Evolutionary conservation across 1,140 invertebrate genomes (phyloP).

Genomic region (Caenorhabditis latens): DNA sequence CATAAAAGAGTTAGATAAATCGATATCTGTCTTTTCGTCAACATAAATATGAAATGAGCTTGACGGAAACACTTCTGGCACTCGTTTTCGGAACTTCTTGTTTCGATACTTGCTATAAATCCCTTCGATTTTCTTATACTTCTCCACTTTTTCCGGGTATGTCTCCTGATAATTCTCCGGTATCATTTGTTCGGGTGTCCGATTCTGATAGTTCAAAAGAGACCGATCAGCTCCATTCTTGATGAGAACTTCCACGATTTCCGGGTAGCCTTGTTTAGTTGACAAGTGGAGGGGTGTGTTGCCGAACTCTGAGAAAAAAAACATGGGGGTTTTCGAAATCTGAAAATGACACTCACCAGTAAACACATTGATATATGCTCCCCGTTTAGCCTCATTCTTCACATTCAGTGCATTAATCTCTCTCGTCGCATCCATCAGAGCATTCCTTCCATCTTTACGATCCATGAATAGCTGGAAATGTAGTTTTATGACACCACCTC

Average conservation of each 20-base stretch:
- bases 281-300: slow-evolving; percentile 7
- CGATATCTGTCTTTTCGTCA: background rate
- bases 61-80: background rate
- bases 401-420: background rate
- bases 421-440: background rate
- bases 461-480: background rate
- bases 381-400: background rate
- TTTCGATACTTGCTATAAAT: background rate
- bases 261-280: background rate
- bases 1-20: background rate
- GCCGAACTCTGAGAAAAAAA: background rate
- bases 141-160: background rate
- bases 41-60: background rate
- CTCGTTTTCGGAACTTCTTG: background rate
- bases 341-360: background rate
- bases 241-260: slow-evolving; percentile 8
- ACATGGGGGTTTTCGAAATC: background rate
- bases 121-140: background rate
- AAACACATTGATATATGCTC: background rate
- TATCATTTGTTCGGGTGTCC: background rate
- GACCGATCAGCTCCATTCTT: slow-evolving; percentile 6
- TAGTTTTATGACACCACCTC: too few relatives aligned
- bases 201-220: background rate
- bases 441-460: background rate
- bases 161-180: background rate